phyloP scores from a whole-genome alignment of 2,797 vertebrate genomes.

The Sebastes minor region DNA sequence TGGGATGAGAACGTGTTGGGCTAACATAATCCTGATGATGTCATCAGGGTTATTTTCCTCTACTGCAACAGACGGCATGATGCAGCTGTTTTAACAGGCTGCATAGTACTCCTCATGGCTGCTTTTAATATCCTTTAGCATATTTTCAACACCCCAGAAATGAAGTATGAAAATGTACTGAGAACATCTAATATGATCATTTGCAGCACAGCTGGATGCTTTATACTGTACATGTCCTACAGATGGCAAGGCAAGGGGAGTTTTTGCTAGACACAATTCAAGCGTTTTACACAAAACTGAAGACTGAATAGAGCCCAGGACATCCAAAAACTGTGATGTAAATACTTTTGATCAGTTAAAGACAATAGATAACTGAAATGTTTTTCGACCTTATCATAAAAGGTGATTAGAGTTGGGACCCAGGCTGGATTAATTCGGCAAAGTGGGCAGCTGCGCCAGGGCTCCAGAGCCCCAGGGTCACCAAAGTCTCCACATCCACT shows the following conservation, averaged over 20 bases:
- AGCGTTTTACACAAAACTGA: neutral
- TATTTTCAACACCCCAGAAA: neutral
- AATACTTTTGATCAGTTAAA: neutral
- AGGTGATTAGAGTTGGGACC: neutral
- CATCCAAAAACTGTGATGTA: neutral
- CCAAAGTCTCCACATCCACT: neutral
- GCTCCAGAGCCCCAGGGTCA: neutral
- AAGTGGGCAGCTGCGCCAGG: conserved; percentile 6
- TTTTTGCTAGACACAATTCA: neutral
- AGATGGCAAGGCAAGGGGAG: neutral
- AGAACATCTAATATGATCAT: neutral
- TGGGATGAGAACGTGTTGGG: too few relatives aligned
- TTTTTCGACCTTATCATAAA: neutral
- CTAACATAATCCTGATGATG: neutral
- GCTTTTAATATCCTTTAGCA: neutral
- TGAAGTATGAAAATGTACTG: neutral
- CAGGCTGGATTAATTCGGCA: conserved; percentile 6
- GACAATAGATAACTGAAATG: neutral
- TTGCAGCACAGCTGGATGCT: neutral
- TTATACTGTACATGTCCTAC: neutral
- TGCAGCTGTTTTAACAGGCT: neutral
- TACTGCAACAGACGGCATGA: neutral
- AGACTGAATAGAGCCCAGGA: neutral
- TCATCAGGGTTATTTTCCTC: neutral
- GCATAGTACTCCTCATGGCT: neutral